Percentiles rank a stretch among this genome's conserved stretches.
Conservation (phyloP, 2,113 vertebrate genomes). For the Craseonycteris thonglongyai region DNA sequence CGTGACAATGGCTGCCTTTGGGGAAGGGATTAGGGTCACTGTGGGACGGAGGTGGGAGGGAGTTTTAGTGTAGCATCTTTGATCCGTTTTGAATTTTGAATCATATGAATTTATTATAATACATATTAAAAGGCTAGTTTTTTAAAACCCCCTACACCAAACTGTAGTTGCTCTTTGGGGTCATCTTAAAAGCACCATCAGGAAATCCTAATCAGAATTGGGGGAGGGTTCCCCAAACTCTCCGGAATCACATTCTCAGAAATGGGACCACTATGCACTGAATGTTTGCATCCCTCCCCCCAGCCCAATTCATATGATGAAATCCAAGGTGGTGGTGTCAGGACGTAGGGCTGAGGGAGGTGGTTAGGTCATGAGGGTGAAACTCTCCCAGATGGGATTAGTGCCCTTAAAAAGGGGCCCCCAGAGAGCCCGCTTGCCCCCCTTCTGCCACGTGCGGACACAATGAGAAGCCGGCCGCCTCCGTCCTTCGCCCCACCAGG, state of each 20-base stretch:
- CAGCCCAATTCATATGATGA: neutral
- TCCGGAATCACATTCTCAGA: neutral
- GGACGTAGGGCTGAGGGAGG: neutral
- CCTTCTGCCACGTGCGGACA: neutral
- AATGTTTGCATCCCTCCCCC: neutral
- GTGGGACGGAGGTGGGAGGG: neutral
- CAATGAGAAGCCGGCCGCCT: neutral
- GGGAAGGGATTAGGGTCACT: neutral
- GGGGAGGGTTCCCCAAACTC: neutral
- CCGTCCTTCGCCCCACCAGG: fast-evolving
- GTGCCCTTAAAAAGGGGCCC: neutral
- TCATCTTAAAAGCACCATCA: neutral
- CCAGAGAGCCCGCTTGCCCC: neutral
- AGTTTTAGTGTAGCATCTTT: neutral
- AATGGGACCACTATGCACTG: too few species aligned
- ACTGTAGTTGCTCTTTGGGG: neutral
- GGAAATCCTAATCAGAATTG: neutral
- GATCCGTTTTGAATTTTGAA: neutral
- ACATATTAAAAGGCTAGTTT: neutral
- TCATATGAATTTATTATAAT: neutral
- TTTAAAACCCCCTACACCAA: neutral
- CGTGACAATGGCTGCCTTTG: neutral
- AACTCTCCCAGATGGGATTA: neutral
- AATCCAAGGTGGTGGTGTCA: neutral
- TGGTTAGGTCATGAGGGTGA: neutral